Evolutionary conservation across 2,113 vertebrate genomes (phyloP), one percentile per base, ranked within the genome.

Genomic region (Lutjanus erythropterus): DNA sequence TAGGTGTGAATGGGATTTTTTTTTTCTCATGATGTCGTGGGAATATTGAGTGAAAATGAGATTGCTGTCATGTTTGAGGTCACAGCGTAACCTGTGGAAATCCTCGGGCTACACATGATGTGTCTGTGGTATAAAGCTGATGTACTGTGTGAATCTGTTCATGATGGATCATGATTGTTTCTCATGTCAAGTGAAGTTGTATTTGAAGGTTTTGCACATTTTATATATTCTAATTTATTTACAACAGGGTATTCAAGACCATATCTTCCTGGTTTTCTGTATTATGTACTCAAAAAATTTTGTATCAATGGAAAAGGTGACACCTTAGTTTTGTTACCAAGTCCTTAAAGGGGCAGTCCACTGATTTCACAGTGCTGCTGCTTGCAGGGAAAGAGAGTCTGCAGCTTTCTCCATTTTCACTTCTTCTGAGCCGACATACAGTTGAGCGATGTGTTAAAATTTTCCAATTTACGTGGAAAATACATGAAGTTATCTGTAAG

Each of bases 1-100:
- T 56, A 25, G 69, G 87, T 84, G 87, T 80, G 75, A 88, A 89
- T 82, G 39, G 71, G 78, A 80, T 86, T 86, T 71, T 67, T 71
- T 67, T 59, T 84, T n/a, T n/a, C n/a, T 62, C 49, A 6, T 9
- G 58, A 68, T 44, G 60, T 60, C 16, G 2, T 50, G 77, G 69
- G 79, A 73, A 71, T 80, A 52, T 50, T 21, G 73, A 56, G 75
- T 73, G 64, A 83, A 83, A 83, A 68, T 83, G 33, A 25, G 68
- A 72, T 29, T 41, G 29, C 52, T 53, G 52, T 33, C 10, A 21
- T 15, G 23, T 47, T 31, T 23, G 50, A 29, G 18, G 5, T 59
- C 18, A 33, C 59, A 35, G 1, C 0, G 9, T 33, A 33, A 58
- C 49, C 7, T 16, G 19, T 12, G 33, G 29, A 37, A 77, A 62